Evolutionary conservation across 2,113 vertebrate genomes (phyloP).

Genomic region (Antechinus stuartii): DNA sequence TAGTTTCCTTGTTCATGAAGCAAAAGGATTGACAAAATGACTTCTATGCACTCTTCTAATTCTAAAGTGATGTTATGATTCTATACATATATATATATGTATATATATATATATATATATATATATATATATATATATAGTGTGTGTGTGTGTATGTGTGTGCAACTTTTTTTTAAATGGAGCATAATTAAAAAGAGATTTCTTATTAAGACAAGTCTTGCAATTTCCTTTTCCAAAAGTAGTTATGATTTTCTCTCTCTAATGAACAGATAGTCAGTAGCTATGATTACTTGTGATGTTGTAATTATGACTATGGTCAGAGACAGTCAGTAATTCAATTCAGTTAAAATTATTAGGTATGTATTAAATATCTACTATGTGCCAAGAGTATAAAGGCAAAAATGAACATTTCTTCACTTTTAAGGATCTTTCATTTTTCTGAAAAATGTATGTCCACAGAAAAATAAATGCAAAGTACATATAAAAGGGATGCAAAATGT

Average conservation of each 20-base stretch:
- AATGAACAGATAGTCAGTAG: not conserved
- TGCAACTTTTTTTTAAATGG: not conserved
- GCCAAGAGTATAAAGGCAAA: not conserved
- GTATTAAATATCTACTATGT: not conserved
- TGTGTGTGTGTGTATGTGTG: too few relatives aligned
- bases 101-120: too few relatives aligned
- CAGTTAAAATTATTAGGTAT: not conserved
- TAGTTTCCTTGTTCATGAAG: not conserved
- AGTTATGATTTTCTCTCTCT: not conserved
- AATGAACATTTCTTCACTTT: not conserved
- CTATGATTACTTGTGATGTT: not conserved
- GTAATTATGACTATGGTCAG: not conserved
- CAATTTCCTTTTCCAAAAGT: slow-evolving; percentile 17
- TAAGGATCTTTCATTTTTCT: not conserved
- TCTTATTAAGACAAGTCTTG: not conserved
- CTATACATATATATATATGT: not conserved
- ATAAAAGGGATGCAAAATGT: not conserved
- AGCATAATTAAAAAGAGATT: not conserved
- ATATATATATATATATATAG: too few relatives aligned
- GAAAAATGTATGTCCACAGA: not conserved
- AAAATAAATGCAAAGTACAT: not conserved
- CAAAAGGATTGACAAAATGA: not conserved
- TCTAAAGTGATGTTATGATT: not conserved
- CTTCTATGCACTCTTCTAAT: not conserved
- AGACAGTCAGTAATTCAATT: not conserved